Percentiles rank a stretch among this genome's conserved stretches.
Conservation (phyloP, 2,888 invertebrate species). For the Macrosoma leucophasiata region DNA sequence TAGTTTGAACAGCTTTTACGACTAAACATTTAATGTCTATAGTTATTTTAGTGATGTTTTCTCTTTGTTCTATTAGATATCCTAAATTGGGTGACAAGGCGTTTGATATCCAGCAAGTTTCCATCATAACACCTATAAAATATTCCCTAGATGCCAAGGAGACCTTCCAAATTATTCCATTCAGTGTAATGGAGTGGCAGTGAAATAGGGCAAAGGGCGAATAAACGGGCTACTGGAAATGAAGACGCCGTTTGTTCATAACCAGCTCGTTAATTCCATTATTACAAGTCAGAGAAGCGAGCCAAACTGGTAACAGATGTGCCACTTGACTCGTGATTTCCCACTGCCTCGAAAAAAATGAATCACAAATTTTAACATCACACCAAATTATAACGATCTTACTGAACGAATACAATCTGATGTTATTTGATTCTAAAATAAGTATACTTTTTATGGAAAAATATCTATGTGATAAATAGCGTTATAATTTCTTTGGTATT, state of each 20-base stretch:
- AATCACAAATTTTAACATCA: conserved; percentile 25
- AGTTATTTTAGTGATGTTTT: no score
- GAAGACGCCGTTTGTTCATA: conserved; percentile 74
- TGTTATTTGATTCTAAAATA: no score
- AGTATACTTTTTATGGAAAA: no score
- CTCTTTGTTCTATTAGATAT: no score
- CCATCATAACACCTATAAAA: conserved; percentile 51
- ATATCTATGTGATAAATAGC: no score
- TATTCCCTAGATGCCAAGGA: conserved; percentile 46
- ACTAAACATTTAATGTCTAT: no score
- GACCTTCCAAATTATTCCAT: conserved; percentile 65
- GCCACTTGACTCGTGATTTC: conserved; percentile 54
- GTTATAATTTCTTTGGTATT: no score
- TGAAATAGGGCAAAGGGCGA: conserved; percentile 65
- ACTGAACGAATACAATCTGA: no score
- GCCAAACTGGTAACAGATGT: conserved; percentile 66
- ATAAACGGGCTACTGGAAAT: conserved; percentile 67
- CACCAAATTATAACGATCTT: no score
- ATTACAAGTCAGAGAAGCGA: conserved; percentile 69
- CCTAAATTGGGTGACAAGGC: no score
- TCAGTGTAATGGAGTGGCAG: conserved; percentile 67
- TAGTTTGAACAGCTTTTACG: no score
- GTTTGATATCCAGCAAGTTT: conserved; percentile 32
- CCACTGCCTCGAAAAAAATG: conserved; percentile 25
- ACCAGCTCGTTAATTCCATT: conserved; percentile 74